Conservation (phyloP, 2,797 vertebrate genomes). For the Micrastur ruficollis region DNA sequence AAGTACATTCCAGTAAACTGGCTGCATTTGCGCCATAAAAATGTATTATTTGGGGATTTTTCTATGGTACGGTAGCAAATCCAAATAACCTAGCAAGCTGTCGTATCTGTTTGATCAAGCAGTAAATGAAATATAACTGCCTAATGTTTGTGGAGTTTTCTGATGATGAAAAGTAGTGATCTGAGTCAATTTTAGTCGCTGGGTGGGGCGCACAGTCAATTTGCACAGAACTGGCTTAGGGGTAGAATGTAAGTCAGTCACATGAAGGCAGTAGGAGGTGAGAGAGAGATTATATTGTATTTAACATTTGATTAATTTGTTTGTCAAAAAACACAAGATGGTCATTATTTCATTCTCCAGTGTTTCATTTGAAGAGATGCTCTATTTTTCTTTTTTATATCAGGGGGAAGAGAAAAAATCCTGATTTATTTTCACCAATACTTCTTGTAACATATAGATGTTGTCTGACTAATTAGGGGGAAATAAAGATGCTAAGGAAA, state of each 20-base stretch:
- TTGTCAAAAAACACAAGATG: neutral
- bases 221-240: neutral
- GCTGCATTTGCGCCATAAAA: neutral
- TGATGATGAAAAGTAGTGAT: neutral
- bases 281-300: neutral
- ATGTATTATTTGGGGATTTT: neutral
- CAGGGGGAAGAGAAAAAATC: neutral
- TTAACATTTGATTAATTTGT: neutral
- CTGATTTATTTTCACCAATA: neutral
- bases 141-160: neutral
- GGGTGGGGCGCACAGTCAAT: neutral
- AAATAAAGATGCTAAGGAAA: neutral
- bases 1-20: neutral
- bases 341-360: neutral
- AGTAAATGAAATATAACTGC: constrained; percentile 13
- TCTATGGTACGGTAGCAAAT: neutral
- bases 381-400: neutral
- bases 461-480: neutral
- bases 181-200: neutral
- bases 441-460: neutral
- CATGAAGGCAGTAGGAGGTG: neutral
- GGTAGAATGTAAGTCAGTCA: neutral
- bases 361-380: neutral
- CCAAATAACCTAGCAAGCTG: neutral
- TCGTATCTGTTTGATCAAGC: neutral